Conservation (phyloP, 2,888 invertebrate species). For the Catocala sponsa region DNA sequence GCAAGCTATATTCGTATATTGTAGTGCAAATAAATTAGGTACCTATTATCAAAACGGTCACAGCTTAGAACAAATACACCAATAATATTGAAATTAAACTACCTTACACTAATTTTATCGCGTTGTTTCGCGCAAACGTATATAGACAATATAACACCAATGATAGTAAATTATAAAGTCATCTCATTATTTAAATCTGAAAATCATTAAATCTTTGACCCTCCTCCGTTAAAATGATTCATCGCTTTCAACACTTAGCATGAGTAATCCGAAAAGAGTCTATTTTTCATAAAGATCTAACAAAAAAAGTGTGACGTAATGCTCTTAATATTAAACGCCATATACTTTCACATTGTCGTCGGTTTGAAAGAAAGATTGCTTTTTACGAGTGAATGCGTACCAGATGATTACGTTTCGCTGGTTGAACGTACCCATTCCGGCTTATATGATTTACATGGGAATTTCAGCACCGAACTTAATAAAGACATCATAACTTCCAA, state of each 20-base stretch:
- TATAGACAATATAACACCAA: too few relatives aligned
- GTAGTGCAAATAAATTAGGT: too few relatives aligned
- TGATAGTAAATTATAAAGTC: not conserved
- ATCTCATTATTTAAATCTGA: conserved; percentile 10
- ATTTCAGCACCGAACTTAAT: conserved; percentile 36
- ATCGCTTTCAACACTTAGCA: conserved; percentile 39
- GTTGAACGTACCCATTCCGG: conserved; percentile 52
- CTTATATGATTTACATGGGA: conserved; percentile 71
- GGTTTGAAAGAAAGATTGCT: conserved; percentile 68
- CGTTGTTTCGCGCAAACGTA: too few relatives aligned
- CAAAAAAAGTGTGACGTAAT: conserved; percentile 58
- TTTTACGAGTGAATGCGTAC: conserved; percentile 61
- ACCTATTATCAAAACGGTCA: too few relatives aligned
- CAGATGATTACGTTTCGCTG: conserved; percentile 76
- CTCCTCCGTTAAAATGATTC: conserved; percentile 32
- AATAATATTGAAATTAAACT: too few relatives aligned
- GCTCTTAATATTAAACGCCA: conserved; percentile 60
- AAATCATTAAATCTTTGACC: conserved; percentile 1
- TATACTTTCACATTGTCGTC: conserved; percentile 63
- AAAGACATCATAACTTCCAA: conserved; percentile 18
- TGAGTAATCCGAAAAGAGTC: conserved; percentile 44
- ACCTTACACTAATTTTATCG: too few relatives aligned
- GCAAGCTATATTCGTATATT: too few relatives aligned
- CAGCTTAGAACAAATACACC: too few relatives aligned
- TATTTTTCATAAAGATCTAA: conserved; percentile 54